Evolutionary conservation across 2,113 vertebrate species (phyloP), one percentile per base, ranked within the genome.

Genomic region (Prionailurus bengalensis): DNA sequence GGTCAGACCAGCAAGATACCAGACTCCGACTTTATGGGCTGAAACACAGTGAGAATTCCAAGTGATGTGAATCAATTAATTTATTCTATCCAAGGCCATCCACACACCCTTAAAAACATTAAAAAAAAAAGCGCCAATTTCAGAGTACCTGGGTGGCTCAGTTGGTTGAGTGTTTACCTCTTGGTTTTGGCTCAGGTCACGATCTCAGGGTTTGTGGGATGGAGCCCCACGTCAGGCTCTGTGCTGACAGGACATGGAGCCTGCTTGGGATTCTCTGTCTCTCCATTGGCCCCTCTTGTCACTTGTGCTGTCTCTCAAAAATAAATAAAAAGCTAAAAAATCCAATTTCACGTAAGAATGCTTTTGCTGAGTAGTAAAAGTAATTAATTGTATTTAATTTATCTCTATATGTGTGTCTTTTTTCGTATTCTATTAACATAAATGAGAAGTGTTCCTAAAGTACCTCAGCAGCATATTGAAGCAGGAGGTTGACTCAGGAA

Each of bases 361-460:
- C n/a, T 93, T 14, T 95, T 91, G 29, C 31, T 91, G 48, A 95
- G 13, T 74, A 63, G 58, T 85, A 71, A 95, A 70, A 88, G 27
- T 63, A 82, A 42, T 31, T 74, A 76, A 23, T 80, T 83, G 7
- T 29, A 17, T 83, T 93, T 91, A 48, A 36, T 63, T 25, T 96
- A 11, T n/a, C 51, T 80, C 51, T 55, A 16, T 23, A 79, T 86
- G 13, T 65, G 14, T 65, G 14, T 45, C 21, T n/a, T 39, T 96
- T 86, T 58, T 68, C 63, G 51, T 85, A 48, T 31, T 89, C 63
- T 23, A 1, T 82, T 95, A 15, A 70, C 16, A 76, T 48, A 76
- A 84, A 33, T 80, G 5, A 31, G 27, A 92, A 51, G 5, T 55
- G 25, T 7, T 2, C 13, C 13, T n/a, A 11, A 48, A 63, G 16